phyloP scores from a whole-genome alignment of 2,888 invertebrate species.

The Adela reaumurella region DNA sequence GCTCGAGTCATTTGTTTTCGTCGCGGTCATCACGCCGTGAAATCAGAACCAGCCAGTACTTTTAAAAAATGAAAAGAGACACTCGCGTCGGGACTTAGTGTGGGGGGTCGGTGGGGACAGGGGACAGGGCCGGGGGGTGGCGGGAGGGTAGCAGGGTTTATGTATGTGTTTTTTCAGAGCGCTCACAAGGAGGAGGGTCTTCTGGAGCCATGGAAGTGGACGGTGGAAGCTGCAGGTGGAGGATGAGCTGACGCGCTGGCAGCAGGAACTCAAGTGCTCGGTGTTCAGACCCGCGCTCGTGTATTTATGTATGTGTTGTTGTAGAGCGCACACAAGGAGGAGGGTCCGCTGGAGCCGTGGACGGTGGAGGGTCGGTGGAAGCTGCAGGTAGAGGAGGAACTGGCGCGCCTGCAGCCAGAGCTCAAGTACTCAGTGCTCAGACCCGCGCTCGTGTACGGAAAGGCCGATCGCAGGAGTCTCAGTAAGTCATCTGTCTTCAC shows the following conservation, averaged over 20 bases:
- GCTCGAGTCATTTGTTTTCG: too few species aligned
- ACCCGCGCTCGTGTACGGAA: conserved; percentile 83
- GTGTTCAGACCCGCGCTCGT: conserved; percentile 81
- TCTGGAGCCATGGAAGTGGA: conserved; percentile 82
- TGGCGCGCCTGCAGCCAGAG: conserved; percentile 60
- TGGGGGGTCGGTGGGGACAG: too few species aligned
- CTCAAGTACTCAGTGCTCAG: conserved; percentile 76
- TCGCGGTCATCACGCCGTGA: too few species aligned
- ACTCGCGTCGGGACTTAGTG: too few species aligned
- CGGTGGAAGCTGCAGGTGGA: conserved; percentile 84
- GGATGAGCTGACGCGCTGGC: conserved; percentile 64
- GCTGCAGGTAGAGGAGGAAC: conserved; percentile 73
- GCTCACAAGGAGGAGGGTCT: conserved; percentile 74
- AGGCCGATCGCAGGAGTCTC: conserved; percentile 77
- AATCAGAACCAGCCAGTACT: too few species aligned
- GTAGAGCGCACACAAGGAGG: conserved; percentile 68
- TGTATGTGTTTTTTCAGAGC: conserved; percentile 22
- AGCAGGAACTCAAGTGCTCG: conserved; percentile 67
- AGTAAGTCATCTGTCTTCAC: conserved; percentile 53
- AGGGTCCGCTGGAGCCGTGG: conserved; percentile 77
- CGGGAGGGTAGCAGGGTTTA: too few species aligned
- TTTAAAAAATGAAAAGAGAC: too few species aligned
- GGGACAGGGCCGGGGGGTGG: too few species aligned
- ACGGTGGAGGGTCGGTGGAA: conserved; percentile 82
- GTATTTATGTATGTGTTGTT: conserved; percentile 42